Conservation (phyloP, 2,888 invertebrate species). For the Andrena dorsata region DNA sequence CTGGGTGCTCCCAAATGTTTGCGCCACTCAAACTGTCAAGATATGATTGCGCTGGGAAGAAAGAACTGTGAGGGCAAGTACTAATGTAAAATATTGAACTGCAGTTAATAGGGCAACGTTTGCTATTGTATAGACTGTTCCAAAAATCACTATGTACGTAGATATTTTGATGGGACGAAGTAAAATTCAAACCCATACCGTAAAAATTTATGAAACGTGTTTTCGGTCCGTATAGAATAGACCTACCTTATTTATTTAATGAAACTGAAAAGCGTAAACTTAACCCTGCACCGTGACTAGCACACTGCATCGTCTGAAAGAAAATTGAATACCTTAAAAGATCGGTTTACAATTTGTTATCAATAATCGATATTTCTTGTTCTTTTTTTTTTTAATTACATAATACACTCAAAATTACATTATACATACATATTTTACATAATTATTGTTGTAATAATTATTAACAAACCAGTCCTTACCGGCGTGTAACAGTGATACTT, state of each 20-base stretch:
- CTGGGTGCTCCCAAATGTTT: no score
- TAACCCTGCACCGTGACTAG: background rate
- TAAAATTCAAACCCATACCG: no score
- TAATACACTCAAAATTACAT: conserved; percentile 84
- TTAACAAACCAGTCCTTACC: conserved; percentile 83
- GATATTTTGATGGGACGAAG: no score
- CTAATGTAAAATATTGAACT: no score
- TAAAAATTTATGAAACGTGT: no score
- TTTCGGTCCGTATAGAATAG: no score
- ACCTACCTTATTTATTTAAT: background rate
- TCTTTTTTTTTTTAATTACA: conserved; percentile 78
- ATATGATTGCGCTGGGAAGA: no score
- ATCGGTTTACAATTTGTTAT: conserved; percentile 83
- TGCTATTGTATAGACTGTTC: no score
- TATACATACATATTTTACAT: conserved; percentile 85
- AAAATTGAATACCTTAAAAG: conserved; percentile 78
- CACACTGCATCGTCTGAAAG: conserved; percentile 31
- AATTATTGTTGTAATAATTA: conserved; percentile 79
- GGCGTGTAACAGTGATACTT: conserved; percentile 80
- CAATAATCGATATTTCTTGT: conserved; percentile 80
- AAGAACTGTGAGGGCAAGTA: no score
- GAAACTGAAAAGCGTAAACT: background rate
- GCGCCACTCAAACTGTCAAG: no score
- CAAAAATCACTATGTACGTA: no score
- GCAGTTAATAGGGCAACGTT: no score